Evolutionary conservation across 2,888 invertebrate species (phyloP), one percentile per base, ranked within the genome.

Genomic region (Ectemnius cavifrons): DNA sequence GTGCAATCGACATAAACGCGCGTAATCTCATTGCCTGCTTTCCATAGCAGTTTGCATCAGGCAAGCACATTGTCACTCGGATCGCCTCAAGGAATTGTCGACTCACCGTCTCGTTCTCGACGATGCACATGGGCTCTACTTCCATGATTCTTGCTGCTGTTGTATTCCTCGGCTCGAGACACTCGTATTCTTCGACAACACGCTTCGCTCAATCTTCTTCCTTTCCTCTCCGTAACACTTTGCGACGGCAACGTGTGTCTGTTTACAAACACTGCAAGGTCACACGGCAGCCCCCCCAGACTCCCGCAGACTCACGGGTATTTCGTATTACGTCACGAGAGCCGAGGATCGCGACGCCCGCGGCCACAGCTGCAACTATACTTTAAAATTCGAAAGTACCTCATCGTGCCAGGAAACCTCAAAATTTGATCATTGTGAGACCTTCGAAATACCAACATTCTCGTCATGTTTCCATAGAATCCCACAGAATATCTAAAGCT

Each of bases 261-360:
- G 94, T 95, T 95, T 95, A 94, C 94, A 94, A 95, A 94, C 94
- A 94, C 91, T 91, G 93, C 94, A 94, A 94, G 94, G 94, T 94
- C 94, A 94, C 92, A 92, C 92, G 90, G 91, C 88, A 87, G 87
- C 86, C 86, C 85, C 85, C 77, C 77, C 37, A 37, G 11, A 73
- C 77, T 73, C 79, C 52, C 73, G 77, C 75, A 61, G 78, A 78
- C 73, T 81, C 64, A 65, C 57, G 69, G 71, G 68, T 78, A 73
- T 74, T 72, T 65, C 66, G 61, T 46, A 74, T 84, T 83, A 83
- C 83, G 84, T 84, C 83, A 83, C 68, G 59, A 59, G n/a, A 5
- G 3, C 6, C 68, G 74, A 74, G 2, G 5, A 52, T 1, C 18
- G 71, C 78, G 78, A 47, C 67, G 3, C 52, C 1, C 11, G n/a